These are phyloP conservation scores for Drosophila azteca DNA, from an alignment of 1,140 invertebrate genomes.

Conservation along the genomic window DNA sequence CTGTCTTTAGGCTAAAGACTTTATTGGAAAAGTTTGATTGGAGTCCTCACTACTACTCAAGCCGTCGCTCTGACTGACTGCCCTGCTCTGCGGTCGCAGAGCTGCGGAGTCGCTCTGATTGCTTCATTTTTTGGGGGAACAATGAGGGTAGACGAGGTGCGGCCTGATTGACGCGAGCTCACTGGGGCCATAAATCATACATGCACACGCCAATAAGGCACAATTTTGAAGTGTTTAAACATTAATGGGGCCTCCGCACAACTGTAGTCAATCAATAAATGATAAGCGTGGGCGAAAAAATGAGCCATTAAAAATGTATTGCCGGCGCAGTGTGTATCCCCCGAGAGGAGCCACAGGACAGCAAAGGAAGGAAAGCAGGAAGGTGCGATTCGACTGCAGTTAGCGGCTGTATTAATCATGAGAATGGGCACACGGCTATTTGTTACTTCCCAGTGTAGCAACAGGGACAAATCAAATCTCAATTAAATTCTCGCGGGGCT, in stretches of 20 bases:
- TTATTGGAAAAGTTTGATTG: constrained; percentile 81
- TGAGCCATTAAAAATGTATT: constrained; percentile 41
- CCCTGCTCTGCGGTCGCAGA: neutral
- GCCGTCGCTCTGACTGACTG: neutral
- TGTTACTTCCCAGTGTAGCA: neutral
- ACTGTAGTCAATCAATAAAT: constrained; percentile 63
- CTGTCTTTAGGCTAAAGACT: constrained; percentile 79
- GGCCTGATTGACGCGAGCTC: constrained; percentile 67
- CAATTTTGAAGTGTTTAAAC: constrained; percentile 74
- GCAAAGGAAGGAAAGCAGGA: too few relatives aligned
- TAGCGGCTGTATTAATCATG: constrained; percentile 10
- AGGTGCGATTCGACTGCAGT: neutral
- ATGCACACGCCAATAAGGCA: constrained; percentile 69
- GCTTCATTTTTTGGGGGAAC: constrained; percentile 52
- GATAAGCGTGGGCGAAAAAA: constrained; percentile 44
- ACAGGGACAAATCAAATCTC: too few relatives aligned
- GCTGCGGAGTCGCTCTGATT: constrained; percentile 32
- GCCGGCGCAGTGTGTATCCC: neutral
- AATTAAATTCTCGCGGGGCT: too few relatives aligned
- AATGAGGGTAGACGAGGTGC: constrained; percentile 16
- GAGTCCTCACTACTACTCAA: constrained; percentile 37
- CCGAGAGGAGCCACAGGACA: neutral
- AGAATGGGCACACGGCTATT: constrained; percentile 2
- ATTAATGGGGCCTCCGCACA: constrained; percentile 54
- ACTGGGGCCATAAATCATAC: constrained; percentile 65